phyloP scores from a whole-genome alignment of 1,140 invertebrate species.

The Temnothorax nylanderi region DNA sequence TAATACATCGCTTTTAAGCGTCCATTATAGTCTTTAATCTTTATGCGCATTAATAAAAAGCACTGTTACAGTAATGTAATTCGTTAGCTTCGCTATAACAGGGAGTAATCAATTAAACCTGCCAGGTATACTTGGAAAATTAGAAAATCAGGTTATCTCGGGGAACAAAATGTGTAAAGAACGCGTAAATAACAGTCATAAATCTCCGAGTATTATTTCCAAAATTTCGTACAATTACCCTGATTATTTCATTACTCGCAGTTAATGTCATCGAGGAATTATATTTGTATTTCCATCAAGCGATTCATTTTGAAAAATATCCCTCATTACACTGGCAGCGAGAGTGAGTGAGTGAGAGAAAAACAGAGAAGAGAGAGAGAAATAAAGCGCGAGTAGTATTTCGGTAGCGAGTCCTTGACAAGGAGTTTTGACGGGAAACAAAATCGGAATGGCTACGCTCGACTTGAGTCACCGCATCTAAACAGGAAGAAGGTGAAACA shows the following conservation, averaged over 20 bases:
- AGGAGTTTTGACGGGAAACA: slow-evolving; percentile 15
- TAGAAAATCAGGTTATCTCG: neutral
- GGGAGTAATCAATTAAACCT: slow-evolving; percentile 19
- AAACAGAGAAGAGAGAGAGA: neutral
- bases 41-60: slow-evolving; percentile 21
- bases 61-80: neutral
- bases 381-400: slow-evolving; percentile 3
- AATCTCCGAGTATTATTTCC: neutral
- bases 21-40: neutral
- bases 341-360: neutral
- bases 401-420: neutral
- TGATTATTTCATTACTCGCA: slow-evolving; percentile 18
- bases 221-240: slow-evolving; percentile 14
- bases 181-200: slow-evolving; percentile 14
- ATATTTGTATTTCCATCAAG: neutral
- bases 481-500: slow-evolving; percentile 25
- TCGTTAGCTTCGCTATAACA: neutral
- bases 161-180: slow-evolving; percentile 5
- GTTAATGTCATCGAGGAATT: slow-evolving; percentile 10
- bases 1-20: neutral
- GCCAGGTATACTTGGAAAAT: slow-evolving; percentile 8
- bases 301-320: slow-evolving; percentile 15
- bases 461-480: slow-evolving; percentile 18
- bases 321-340: neutral
- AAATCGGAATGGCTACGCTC: slow-evolving; percentile 20